A percentile compares a stretch with the other conserved stretches of the same genome.
Evolutionary conservation across 2,113 vertebrate species (phyloP).

Genomic region (Oceanodroma tethys): DNA sequence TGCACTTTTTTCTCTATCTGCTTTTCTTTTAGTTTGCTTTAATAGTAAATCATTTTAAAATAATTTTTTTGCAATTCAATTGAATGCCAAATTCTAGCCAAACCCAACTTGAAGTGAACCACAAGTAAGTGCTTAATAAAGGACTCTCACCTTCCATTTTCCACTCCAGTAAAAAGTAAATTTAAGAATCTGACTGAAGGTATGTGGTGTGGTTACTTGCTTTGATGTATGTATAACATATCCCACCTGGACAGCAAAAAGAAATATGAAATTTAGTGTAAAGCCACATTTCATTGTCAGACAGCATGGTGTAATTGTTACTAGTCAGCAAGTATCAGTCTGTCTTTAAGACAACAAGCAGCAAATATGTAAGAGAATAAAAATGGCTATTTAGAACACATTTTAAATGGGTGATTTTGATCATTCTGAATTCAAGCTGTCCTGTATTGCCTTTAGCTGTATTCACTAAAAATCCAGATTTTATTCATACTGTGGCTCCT

Average conservation of each 20-base stretch:
- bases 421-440: neutral
- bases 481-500: neutral
- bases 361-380: neutral
- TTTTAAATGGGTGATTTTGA: neutral
- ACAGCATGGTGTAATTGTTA: neutral
- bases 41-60: neutral
- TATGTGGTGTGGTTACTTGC: neutral
- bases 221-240: neutral
- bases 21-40: neutral
- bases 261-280: neutral
- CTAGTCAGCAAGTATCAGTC: neutral
- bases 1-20: neutral
- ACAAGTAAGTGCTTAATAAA: neutral
- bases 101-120: neutral
- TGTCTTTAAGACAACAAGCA: neutral
- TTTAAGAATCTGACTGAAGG: neutral
- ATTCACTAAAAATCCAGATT: neutral
- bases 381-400: neutral
- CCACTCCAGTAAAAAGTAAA: neutral
- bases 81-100: neutral
- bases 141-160: neutral
- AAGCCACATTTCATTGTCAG: neutral
- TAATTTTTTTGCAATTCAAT: neutral
- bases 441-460: neutral
- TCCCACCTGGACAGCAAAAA: neutral